phyloP scores from a whole-genome alignment of 2,888 invertebrate genomes.

The Plemyria rubiginata region DNA sequence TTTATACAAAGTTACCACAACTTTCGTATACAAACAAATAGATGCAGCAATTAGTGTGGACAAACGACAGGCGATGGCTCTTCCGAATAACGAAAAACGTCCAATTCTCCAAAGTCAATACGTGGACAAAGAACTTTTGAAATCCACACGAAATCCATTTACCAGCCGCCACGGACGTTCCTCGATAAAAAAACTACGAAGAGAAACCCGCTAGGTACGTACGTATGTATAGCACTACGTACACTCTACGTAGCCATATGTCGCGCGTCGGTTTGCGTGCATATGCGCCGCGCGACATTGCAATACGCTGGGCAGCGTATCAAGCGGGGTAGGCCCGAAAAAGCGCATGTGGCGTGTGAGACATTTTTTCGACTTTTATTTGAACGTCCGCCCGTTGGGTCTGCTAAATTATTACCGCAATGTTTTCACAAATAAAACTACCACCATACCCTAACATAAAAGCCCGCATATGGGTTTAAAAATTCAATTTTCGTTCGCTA shows the following conservation, averaged over 20 bases:
- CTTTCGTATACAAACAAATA: slow-evolving; percentile 15
- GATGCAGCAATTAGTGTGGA: slow-evolving; percentile 27
- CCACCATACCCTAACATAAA: slow-evolving; percentile 46
- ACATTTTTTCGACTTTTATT: slow-evolving; percentile 52
- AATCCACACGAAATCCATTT: slow-evolving; percentile 59
- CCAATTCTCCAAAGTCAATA: slow-evolving; percentile 53
- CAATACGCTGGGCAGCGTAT: slow-evolving; percentile 35
- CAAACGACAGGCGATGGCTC: slow-evolving; percentile 29
- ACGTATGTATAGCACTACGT: background rate
- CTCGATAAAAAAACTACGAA: slow-evolving; percentile 47
- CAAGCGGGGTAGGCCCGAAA: slow-evolving; percentile 43
- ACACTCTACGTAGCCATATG: slow-evolving; percentile 4
- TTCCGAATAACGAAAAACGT: slow-evolving; percentile 38
- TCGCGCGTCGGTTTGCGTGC: background rate
- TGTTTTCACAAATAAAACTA: slow-evolving; percentile 59
- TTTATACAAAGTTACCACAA: slow-evolving; percentile 10
- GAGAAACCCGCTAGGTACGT: slow-evolving; percentile 10
- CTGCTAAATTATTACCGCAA: slow-evolving; percentile 61
- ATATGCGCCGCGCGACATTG: slow-evolving; percentile 6
- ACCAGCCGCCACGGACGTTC: slow-evolving; percentile 46
- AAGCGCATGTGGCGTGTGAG: slow-evolving; percentile 45
- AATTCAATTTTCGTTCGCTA: slow-evolving; percentile 56
- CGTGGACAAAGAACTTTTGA: slow-evolving; percentile 53
- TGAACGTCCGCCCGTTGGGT: slow-evolving; percentile 44
- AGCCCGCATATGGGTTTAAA: slow-evolving; percentile 57